A percentile compares a stretch with the other conserved stretches of the same genome.
These are phyloP conservation scores for Oreotrochilus melanogaster DNA, from an alignment of 2,113 vertebrate genomes.

Conservation along the genomic window DNA sequence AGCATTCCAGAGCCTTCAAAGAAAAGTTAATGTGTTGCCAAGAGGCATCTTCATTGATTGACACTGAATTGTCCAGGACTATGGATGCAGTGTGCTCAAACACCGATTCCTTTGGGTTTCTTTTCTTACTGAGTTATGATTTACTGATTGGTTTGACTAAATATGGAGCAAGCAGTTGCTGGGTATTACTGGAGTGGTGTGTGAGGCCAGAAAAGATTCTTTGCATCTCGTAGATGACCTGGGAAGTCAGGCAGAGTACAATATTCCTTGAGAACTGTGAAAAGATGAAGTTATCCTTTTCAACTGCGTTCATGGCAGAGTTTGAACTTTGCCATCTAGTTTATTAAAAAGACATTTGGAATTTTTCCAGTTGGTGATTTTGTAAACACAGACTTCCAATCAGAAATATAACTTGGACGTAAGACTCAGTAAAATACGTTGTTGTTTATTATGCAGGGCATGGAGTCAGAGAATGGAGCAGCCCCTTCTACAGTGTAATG, in stretches of 20 bases:
- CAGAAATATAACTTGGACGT: not conserved
- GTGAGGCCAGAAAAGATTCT: not conserved
- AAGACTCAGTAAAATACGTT: not conserved
- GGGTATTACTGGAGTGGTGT: not conserved
- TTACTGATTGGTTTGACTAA: not conserved
- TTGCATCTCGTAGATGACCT: not conserved
- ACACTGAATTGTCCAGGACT: not conserved
- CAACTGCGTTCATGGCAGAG: not conserved
- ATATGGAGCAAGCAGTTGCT: not conserved
- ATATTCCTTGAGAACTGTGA: not conserved
- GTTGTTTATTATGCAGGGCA: not conserved
- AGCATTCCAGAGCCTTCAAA: not conserved
- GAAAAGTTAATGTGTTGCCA: conserved; percentile 24
- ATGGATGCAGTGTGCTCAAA: not conserved
- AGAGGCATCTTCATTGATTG: not conserved
- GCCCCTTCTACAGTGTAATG: not conserved
- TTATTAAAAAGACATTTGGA: not conserved
- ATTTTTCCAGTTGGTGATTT: not conserved
- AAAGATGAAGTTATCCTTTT: not conserved
- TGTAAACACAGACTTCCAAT: not conserved
- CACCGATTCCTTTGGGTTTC: not conserved
- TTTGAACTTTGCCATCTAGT: not conserved
- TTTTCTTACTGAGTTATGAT: not conserved
- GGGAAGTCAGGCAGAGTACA: not conserved
- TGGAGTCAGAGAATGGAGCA: not conserved